Conservation (phyloP, 2,797 vertebrate species). For the Euthynnus affinis region DNA sequence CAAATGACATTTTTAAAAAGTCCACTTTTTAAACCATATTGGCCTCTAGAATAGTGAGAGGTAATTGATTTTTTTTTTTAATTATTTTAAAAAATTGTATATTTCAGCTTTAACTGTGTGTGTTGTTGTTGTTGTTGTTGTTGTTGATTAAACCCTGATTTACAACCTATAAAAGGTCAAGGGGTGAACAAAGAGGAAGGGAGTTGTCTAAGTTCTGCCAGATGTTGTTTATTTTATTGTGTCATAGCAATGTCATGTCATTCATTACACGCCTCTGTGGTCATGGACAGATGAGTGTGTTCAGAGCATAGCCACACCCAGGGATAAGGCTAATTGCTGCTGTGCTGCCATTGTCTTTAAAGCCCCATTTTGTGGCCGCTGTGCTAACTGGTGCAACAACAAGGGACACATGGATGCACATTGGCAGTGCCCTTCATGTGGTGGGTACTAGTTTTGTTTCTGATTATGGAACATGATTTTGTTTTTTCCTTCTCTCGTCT, state of each 20-base stretch:
- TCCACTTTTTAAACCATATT: not conserved
- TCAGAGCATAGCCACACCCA: conserved; percentile 69
- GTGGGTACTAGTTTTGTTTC: conserved; percentile 76
- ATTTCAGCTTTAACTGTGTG: not conserved
- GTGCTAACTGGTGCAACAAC: conserved; percentile 75
- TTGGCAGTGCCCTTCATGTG: conserved; percentile 78
- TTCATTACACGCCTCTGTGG: conserved; percentile 75
- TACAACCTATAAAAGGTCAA: conserved; percentile 43
- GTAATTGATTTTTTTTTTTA: not conserved
- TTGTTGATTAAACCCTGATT: conserved; percentile 16
- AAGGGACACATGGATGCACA: conserved; percentile 73
- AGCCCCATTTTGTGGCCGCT: conserved; percentile 75
- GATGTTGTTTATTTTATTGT: conserved; percentile 79
- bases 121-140: not conserved
- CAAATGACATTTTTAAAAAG: conserved; percentile 9
- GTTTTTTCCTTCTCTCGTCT: conserved; percentile 63
- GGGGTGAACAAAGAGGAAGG: conserved; percentile 60
- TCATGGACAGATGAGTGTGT: conserved; percentile 66
- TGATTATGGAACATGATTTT: conserved; percentile 82
- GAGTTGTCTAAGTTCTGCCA: conserved; percentile 57
- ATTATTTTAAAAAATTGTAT: not conserved
- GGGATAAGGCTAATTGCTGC: conserved; percentile 77
- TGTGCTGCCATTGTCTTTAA: conserved; percentile 79
- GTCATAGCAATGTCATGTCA: conserved; percentile 69
- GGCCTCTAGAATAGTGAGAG: not conserved